A percentile compares a stretch with the other conserved stretches of the same genome.
These are phyloP conservation scores for Tachina fera DNA, from an alignment of 2,888 invertebrate species.

Conservation along the genomic window DNA sequence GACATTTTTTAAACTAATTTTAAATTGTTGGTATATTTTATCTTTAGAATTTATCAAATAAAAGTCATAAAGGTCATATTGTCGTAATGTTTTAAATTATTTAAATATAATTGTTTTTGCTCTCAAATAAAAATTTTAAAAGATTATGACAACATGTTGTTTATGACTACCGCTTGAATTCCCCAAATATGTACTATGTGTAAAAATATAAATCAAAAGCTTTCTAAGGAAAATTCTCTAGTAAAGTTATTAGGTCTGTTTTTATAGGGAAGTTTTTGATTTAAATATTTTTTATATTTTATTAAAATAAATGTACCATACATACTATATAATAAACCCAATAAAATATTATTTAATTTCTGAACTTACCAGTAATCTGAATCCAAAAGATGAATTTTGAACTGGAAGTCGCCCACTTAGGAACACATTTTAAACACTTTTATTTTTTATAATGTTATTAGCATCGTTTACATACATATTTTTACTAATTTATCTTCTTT, in stretches of 20 bases:
- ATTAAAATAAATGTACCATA: background rate
- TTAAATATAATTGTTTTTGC: too few species aligned
- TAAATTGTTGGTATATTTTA: constrained; percentile 54
- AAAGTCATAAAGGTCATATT: constrained; percentile 2
- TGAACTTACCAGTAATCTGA: background rate
- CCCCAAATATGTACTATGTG: too few species aligned
- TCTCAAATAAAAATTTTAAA: too few species aligned
- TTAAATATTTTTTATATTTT: background rate
- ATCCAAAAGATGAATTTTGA: background rate
- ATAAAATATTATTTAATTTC: background rate
- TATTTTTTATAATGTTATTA: background rate
- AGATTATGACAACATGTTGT: too few species aligned
- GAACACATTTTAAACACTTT: background rate
- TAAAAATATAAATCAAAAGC: constrained; percentile 16
- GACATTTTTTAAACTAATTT: constrained; percentile 4
- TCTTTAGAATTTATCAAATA: constrained; percentile 1
- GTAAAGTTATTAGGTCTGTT: background rate
- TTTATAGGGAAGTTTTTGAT: background rate
- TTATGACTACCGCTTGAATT: too few species aligned
- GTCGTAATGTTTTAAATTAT: too few species aligned
- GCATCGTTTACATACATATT: background rate
- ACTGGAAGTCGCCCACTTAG: background rate
- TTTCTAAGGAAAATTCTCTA: background rate
- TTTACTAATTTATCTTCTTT: background rate
- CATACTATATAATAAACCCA: background rate